These are phyloP conservation scores for Ptiloglossa arizonensis DNA, from an alignment of 1,140 invertebrate genomes.

Conservation along the genomic window DNA sequence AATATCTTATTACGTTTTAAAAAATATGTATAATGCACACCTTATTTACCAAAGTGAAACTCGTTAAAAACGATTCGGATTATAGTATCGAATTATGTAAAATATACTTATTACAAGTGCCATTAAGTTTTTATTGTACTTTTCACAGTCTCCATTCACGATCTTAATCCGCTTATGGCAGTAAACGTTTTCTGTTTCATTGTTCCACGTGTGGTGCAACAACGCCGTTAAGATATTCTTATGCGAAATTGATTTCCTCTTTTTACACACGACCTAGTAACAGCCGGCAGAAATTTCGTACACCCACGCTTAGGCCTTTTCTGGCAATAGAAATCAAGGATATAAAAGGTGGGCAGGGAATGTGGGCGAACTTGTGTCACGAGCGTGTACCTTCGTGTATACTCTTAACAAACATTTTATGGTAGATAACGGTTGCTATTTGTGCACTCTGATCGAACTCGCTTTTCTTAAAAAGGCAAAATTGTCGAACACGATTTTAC, in stretches of 20 bases:
- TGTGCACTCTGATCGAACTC: not conserved
- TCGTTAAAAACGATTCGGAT: not conserved
- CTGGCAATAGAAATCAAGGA: conserved; percentile 35
- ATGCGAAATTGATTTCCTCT: conserved; percentile 16
- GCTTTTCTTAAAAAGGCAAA: not conserved
- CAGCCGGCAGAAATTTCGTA: conserved; percentile 43
- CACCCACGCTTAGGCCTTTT: conserved; percentile 45
- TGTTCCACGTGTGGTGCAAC: not conserved
- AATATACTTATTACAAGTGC: not conserved
- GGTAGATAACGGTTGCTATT: not conserved
- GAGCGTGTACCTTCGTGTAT: not conserved
- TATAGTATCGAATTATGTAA: not conserved
- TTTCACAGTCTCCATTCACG: not conserved
- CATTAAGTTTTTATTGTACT: not conserved
- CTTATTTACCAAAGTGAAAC: not conserved
- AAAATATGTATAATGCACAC: not conserved
- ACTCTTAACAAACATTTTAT: conserved; percentile 36
- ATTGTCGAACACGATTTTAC: not conserved
- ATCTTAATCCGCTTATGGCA: not conserved
- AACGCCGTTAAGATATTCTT: not conserved
- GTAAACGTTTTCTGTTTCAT: not conserved
- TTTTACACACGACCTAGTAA: conserved; percentile 37
- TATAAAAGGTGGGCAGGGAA: conserved; percentile 42
- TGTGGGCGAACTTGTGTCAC: conserved; percentile 43
- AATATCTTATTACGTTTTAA: no score